Base-by-base conservation (phyloP, 2,113 vertebrate genomes). In the Lanius collurio region DNA sequence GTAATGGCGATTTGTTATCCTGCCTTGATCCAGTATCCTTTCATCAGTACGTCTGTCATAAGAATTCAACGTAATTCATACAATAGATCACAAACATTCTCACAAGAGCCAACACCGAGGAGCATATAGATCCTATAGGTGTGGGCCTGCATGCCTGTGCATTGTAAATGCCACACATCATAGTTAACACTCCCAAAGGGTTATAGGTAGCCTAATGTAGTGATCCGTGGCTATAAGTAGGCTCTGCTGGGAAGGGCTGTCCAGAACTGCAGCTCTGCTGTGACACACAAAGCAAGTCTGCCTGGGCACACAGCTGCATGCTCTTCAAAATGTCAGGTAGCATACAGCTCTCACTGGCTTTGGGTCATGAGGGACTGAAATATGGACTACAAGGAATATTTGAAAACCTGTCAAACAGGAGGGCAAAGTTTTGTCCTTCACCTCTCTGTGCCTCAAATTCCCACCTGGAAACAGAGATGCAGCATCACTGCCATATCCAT, bases 261-360 rank as follows among this genome's bases (percentile, higher is more conserved):
- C 65, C 46, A 11, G 23, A 41, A 1, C 37, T 33, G 28, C 50
- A 13, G 41, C 46, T 31, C 11, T 60, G 28, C 18, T 26, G 6
- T 19, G 1, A 0, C 15, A 12, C 10, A 9, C 44, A 24, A 24
- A 82, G 55, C 30, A 33, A 21, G 5, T 69, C 4, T 0, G 9
- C 5, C 9, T 28, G 14, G 26, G 42, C 52, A 80, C 23, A 28
- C 11, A 84, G 52, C 28, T 83, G 13, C 15, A 15, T 57, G n/a
- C 55, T 84, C 39, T 70, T 39, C 56, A 41, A 71, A 60, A 53
- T 3, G 6, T 30, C 46, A 37, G 10, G 23, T 30, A 73, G 37
- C 4, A 4, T 11, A n/a, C 27, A 62, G 16, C 7, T 82, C 15
- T 39, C 55, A 23, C 21, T 57, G 47, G 20, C 13, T 75, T 67